These are phyloP conservation scores for Megaceryle alcyon DNA, from an alignment of 2,797 vertebrate species.

Conservation along the genomic window DNA sequence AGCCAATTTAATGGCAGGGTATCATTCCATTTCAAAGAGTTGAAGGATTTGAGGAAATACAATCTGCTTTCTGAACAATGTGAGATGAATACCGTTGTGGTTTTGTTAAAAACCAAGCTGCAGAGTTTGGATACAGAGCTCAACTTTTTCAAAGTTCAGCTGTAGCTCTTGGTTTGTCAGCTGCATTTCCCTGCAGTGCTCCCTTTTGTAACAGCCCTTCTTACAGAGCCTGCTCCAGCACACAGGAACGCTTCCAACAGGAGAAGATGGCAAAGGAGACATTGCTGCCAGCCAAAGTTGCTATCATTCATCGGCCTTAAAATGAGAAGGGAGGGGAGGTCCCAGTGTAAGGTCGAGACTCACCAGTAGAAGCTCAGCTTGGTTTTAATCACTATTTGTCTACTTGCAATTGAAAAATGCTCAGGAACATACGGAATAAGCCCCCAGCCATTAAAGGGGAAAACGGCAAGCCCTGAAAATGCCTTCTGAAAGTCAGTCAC, in stretches of 20 bases:
- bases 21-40: slow-evolving; percentile 31
- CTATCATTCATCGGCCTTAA: neutral
- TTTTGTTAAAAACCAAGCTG: neutral
- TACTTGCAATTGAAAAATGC: neutral
- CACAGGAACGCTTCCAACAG: neutral
- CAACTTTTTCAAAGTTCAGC: neutral
- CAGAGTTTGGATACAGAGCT: neutral
- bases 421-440: neutral
- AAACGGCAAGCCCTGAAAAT: neutral
- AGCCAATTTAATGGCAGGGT: slow-evolving; percentile 40
- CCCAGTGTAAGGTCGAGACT: neutral
- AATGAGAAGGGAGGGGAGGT: neutral
- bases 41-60: slow-evolving; percentile 34
- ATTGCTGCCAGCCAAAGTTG: neutral
- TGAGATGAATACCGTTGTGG: neutral
- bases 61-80: slow-evolving; percentile 18
- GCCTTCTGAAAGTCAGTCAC: neutral
- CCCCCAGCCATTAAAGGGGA: neutral
- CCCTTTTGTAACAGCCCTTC: neutral
- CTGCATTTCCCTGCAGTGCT: neutral
- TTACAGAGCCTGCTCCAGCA: neutral
- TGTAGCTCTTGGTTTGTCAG: neutral
- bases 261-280: neutral
- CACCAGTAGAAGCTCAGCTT: neutral
- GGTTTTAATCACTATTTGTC: neutral